Conservation (phyloP, 2,113 vertebrate genomes). For the Neolamprologus fasciatus region DNA sequence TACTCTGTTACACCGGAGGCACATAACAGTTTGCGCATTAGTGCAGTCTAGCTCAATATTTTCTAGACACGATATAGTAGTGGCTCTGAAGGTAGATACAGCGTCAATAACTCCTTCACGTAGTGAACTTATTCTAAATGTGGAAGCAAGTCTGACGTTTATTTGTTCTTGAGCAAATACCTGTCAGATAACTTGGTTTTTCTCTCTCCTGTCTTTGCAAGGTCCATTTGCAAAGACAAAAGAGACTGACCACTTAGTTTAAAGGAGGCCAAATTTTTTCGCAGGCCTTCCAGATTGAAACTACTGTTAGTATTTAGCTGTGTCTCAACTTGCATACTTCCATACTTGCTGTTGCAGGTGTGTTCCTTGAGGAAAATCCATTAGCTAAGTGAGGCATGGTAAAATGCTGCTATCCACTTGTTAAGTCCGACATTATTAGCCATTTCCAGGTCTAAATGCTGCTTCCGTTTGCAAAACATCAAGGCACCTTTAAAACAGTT, state of each 20-base stretch:
- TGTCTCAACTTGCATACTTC: neutral
- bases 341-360: neutral
- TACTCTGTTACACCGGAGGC: neutral
- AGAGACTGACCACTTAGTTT: neutral
- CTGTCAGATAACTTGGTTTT: neutral
- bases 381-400: neutral
- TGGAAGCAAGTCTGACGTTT: neutral
- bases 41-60: slow-evolving; percentile 14
- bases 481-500: neutral
- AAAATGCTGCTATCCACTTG: neutral
- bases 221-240: neutral
- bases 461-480: neutral
- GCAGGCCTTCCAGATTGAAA: neutral
- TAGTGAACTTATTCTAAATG: neutral
- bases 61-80: slow-evolving; percentile 14
- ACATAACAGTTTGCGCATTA: slow-evolving; percentile 16
- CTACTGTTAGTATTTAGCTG: neutral
- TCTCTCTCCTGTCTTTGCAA: neutral
- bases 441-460: neutral
- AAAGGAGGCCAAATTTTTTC: neutral
- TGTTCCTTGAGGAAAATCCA: neutral
- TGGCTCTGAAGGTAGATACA: neutral
- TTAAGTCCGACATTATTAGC: neutral
- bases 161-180: neutral
- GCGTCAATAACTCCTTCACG: neutral